Evolutionary conservation across 2,888 invertebrate genomes (phyloP).

Genomic region (Lumbricus terrestris): DNA sequence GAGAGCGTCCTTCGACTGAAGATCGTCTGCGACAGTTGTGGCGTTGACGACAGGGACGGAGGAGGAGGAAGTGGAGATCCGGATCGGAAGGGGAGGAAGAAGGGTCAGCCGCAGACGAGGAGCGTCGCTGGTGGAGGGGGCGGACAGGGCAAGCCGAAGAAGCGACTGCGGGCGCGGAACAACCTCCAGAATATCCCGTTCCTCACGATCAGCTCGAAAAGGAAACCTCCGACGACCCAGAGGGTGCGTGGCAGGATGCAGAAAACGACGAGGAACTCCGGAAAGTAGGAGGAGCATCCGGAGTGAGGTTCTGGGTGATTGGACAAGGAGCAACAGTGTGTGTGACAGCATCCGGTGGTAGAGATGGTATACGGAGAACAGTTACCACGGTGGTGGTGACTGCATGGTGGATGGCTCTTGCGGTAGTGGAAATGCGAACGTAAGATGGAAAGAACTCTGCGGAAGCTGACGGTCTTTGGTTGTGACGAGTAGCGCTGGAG

Average conservation of each 20-base stretch:
- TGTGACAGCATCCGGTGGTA: no score
- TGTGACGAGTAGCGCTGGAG: not conserved
- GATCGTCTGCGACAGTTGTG: not conserved
- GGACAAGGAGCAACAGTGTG: not conserved
- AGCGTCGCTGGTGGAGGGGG: not conserved
- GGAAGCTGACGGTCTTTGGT: not conserved
- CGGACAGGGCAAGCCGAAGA: not conserved
- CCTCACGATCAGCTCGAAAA: constrained; percentile 11
- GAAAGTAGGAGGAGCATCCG: not conserved
- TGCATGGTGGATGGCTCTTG: not conserved
- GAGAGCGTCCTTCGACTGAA: not conserved
- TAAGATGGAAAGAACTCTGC: not conserved
- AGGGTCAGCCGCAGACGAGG: not conserved
- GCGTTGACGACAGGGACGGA: not conserved
- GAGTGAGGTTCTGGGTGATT: not conserved
- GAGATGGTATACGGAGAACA: not conserved
- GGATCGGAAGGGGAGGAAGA: not conserved
- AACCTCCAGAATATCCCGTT: not conserved
- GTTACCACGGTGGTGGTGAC: not conserved
- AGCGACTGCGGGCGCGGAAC: not conserved
- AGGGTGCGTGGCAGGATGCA: not conserved
- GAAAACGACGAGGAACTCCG: no score
- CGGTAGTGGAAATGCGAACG: not conserved
- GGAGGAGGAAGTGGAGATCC: not conserved
- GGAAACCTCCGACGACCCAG: not conserved